A percentile compares a stretch with the other conserved stretches of the same genome.
These are phyloP conservation scores for Seriola aureovittata DNA, from an alignment of 2,113 vertebrate genomes.

Conservation along the genomic window DNA sequence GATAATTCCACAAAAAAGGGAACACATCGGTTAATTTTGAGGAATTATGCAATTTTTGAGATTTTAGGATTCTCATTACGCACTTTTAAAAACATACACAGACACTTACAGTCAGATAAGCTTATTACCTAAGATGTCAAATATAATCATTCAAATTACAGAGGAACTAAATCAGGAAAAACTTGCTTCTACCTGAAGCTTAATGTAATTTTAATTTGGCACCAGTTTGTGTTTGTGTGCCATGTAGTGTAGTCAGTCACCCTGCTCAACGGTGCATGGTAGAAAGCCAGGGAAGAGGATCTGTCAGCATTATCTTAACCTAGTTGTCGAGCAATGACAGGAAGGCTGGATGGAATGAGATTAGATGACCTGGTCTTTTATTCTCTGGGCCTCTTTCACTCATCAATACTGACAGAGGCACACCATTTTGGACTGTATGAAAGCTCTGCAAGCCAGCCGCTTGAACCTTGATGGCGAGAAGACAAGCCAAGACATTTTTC, in stretches of 20 bases:
- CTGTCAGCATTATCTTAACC: conserved; percentile 68
- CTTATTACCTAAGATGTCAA: not conserved
- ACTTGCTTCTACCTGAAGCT: not conserved
- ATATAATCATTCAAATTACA: conserved; percentile 9
- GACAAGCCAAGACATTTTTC: not conserved
- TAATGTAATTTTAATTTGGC: conserved; percentile 16
- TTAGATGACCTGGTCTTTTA: conserved; percentile 59
- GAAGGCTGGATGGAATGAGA: conserved; percentile 54
- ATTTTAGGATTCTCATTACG: not conserved
- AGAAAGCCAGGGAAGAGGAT: conserved; percentile 43
- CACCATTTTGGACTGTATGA: conserved; percentile 3
- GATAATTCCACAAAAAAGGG: not conserved
- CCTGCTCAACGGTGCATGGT: not conserved
- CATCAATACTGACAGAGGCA: conserved; percentile 29
- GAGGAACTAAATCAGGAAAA: not conserved
- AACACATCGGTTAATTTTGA: not conserved
- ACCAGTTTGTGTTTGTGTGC: not conserved
- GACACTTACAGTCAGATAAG: not conserved
- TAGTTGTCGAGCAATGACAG: conserved; percentile 53
- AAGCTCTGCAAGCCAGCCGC: conserved; percentile 14
- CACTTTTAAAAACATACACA: not conserved
- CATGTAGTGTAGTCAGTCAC: not conserved
- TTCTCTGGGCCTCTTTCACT: conserved; percentile 38
- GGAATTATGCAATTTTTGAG: not conserved
- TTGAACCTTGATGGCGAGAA: not conserved